Evolutionary conservation across 2,888 invertebrate species (phyloP), one percentile per base, ranked within the genome.

Genomic region (Boloria selene): DNA sequence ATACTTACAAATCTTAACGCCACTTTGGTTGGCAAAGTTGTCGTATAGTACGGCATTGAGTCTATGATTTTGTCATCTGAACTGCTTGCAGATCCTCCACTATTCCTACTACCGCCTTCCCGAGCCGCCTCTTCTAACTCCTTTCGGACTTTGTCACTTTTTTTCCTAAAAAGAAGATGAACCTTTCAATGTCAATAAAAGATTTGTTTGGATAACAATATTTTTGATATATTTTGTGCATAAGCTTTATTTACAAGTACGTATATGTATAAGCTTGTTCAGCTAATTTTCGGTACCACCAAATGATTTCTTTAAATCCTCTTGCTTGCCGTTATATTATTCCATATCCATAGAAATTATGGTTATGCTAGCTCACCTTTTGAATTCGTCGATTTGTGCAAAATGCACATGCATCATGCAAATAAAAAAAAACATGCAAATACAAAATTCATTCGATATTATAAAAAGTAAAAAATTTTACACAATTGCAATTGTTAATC

Each of bases 81-180:
- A 74, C 84, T 84, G 71, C 83, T 89, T 47, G 78, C 87, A 13
- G 84, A 92, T 49, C 82, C 91, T 47, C 86, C 87, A 65, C 87
- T 90, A 74, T 87, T 86, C 54, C 89, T 79, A 70, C 87, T 86
- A 42, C 90, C 83, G 1, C 96, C 96, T 80, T 95, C 96, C 72
- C 94, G 90, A 0, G 97, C 97, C 18, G 98, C 98, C 81, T 98
- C 98, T 87, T 97, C 97, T 56, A 99, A 88, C 79, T 98, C 98
- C 83, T 96, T 96, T 80, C 97, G 96, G 83, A 98, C 93, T 87
- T 96, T 96, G 73, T 96, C 97, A 84, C 96, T 96, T 82, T 96
- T 95, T 93, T 96, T 96, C 88, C 98, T 98, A 93, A 56, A 93
- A 94, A 70, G 60, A 67, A 68, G 63, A 60, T 18, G 14, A 47